These are phyloP conservation scores for Hirtodrosophila alboralis DNA, from an alignment of 2,888 invertebrate genomes.

Conservation along the genomic window DNA sequence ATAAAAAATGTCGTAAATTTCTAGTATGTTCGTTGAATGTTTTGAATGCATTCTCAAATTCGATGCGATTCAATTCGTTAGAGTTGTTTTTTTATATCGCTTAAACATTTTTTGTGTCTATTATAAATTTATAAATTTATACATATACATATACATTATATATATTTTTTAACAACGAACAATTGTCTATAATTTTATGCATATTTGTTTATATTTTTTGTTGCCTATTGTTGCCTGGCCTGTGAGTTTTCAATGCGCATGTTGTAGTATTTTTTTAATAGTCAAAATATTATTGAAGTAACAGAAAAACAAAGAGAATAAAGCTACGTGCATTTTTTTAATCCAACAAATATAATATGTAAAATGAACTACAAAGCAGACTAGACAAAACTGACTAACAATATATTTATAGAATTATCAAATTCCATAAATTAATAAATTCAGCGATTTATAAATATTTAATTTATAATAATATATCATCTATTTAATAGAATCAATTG, in stretches of 20 bases:
- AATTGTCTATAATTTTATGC: not conserved
- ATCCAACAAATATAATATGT: not conserved
- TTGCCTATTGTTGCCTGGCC: conserved; percentile 32
- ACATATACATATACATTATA: no score
- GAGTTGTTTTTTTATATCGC: conserved; percentile 4
- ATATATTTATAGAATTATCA: no score
- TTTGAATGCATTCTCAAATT: conserved; percentile 49
- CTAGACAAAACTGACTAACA: no score
- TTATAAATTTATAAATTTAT: not conserved
- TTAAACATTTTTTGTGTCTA: no score
- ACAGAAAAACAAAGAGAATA: not conserved
- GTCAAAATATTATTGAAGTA: not conserved
- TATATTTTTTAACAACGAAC: no score
- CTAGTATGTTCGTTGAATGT: conserved; percentile 55
- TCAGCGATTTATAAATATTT: no score
- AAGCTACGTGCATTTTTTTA: no score
- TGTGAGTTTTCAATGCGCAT: conserved; percentile 28
- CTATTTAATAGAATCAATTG: no score
- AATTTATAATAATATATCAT: no score
- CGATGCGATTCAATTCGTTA: conserved; percentile 3
- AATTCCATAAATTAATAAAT: no score
- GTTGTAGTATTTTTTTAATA: conserved; percentile 12
- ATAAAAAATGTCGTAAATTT: conserved; percentile 44
- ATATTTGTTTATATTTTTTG: conserved; percentile 9
- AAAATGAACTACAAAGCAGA: not conserved